Percentiles rank a stretch among this genome's conserved stretches.
Evolutionary conservation across 2,888 invertebrate species (phyloP).

Genomic region (Camponotus fellah): DNA sequence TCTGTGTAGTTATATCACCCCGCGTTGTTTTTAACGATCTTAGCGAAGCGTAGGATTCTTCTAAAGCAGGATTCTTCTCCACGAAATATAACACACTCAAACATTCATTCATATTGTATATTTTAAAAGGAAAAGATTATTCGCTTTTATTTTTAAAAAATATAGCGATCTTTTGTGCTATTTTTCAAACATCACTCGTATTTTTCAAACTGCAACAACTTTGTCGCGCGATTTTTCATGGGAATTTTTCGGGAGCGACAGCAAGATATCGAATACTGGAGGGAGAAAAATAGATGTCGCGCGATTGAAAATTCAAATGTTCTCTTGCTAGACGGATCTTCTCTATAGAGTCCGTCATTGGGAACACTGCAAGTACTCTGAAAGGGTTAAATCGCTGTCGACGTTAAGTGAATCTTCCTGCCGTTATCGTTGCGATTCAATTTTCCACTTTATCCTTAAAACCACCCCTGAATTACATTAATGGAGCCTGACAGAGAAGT

Average conservation of each 20-base stretch:
- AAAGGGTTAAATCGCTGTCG: slow-evolving; percentile 59
- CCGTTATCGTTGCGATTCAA: slow-evolving; percentile 62
- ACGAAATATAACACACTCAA: background rate
- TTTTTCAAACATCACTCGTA: background rate
- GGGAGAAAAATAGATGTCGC: background rate
- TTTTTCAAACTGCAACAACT: slow-evolving; percentile 7
- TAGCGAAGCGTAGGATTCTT: background rate
- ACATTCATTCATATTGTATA: background rate
- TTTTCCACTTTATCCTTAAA: slow-evolving; percentile 63
- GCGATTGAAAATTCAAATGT: slow-evolving; percentile 23
- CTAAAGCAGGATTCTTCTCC: background rate
- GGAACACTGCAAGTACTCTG: slow-evolving; percentile 1
- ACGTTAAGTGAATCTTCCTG: slow-evolving; percentile 55
- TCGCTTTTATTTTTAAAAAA: background rate
- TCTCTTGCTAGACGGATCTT: slow-evolving; percentile 10
- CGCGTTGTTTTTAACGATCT: slow-evolving; percentile 4
- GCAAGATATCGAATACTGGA: background rate
- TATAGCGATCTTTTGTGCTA: slow-evolving; percentile 6
- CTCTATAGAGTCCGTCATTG: background rate
- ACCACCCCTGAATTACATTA: slow-evolving; percentile 48
- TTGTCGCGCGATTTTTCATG: slow-evolving; percentile 39
- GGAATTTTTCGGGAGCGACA: background rate
- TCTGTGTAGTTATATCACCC: background rate
- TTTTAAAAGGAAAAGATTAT: background rate
- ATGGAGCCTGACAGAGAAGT: slow-evolving; percentile 63